phyloP scores from a whole-genome alignment of 2,113 vertebrate species.

The Microcebus ravelobensis region DNA sequence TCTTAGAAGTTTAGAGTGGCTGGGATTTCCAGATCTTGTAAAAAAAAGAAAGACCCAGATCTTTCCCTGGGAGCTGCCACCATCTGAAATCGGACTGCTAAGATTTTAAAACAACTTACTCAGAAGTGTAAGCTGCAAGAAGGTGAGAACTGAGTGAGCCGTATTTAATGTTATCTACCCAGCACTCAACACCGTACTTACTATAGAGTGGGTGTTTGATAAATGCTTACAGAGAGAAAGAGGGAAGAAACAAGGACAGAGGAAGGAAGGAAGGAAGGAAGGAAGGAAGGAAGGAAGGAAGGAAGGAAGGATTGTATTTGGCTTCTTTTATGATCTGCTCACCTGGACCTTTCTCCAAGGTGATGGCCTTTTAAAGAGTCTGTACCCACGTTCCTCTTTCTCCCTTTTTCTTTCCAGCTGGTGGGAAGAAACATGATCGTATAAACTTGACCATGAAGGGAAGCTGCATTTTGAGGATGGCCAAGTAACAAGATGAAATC shows the following conservation, averaged over 20 bases:
- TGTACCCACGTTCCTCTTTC: background rate
- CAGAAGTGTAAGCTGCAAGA: background rate
- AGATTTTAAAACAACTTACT: background rate
- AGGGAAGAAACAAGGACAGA: no score
- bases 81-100: background rate
- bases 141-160: background rate
- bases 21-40: background rate
- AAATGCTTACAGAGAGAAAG: background rate
- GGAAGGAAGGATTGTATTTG: background rate
- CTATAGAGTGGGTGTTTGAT: background rate
- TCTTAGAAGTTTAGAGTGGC: background rate
- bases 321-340: background rate
- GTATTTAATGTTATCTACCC: background rate
- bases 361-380: background rate
- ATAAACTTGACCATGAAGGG: no score
- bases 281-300: no score
- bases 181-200: background rate
- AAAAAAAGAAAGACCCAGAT: background rate
- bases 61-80: background rate
- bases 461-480: background rate
- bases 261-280: no score
- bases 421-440: background rate
- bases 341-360: background rate
- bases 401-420: background rate
- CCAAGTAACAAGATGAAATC: background rate